phyloP scores from a whole-genome alignment of 2,113 vertebrate genomes.

The chimpanzee (Pan troglodytes) region NHGRI_mPanTro3-v2.1_pri NC_072404.2:6573501-6574000 shows the following conservation, averaged over 20 bases:
- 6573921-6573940: not conserved
- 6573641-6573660: no score
- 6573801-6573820: not conserved
- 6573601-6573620: no score
- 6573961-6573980: not conserved
- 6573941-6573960: not conserved
- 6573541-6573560: fast-evolving
- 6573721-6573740: not conserved
- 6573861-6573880: not conserved
- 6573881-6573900: not conserved
- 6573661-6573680: not conserved
- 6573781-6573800: not conserved
- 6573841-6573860: not conserved
- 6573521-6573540: not conserved
- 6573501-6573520: not conserved
- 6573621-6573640: not conserved
- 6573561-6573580: not conserved
- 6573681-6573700: no score
- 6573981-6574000: not conserved
- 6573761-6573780: not conserved
- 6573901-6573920: not conserved
- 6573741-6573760: not conserved
- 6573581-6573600: no score
- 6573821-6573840: not conserved
- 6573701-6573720: not conserved